Base-by-base conservation (phyloP, 2,888 invertebrate species). In the Ophion ventricosus region DNA sequence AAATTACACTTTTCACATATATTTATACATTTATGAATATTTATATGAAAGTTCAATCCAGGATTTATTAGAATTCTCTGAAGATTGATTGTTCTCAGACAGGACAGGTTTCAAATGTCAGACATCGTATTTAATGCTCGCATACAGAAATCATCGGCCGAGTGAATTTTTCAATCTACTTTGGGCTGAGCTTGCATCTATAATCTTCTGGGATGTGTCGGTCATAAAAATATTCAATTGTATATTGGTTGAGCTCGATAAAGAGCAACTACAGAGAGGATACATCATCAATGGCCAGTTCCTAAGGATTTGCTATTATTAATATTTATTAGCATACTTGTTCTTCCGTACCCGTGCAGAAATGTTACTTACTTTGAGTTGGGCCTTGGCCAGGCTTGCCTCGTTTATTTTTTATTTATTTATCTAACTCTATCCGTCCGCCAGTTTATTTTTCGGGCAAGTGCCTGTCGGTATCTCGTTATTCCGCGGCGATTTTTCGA, bases 301-400 rank as follows among this genome's bases (percentile, higher is more conserved):
- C 26, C 14, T 56, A 69, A n/a, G 2, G 10, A 23, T 75, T 40
- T 40, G 23, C 10, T 10, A 59, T 74, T 26, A 67, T 40, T 61
- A 54, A 74, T 49, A 23, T 54, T 20, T 79, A 40, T 40, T 79
- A 56, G 63, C n/a, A 23, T 64, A 40, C 17, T 64, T 59, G 49
- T 75, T 70, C 75, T 72, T 75, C 72, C 67, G 63, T 84, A 82
- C 78, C n/a, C n/a, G n/a, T n/a, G n/a, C n/a, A n/a, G n/a, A n/a
- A n/a, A n/a, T n/a, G n/a, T n/a, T n/a, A n/a, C n/a, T n/a, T n/a
- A n/a, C n/a, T n/a, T n/a, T n/a, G n/a, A n/a, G n/a, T n/a, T n/a
- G n/a, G n/a, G n/a, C n/a, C n/a, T n/a, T n/a, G n/a, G n/a, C n/a
- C n/a, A n/a, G n/a, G n/a, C n/a, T n/a, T n/a, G n/a, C n/a, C n/a